Base-by-base conservation (phyloP, 1,140 invertebrate genomes). In the Schlechtendalia chinensis region DNA sequence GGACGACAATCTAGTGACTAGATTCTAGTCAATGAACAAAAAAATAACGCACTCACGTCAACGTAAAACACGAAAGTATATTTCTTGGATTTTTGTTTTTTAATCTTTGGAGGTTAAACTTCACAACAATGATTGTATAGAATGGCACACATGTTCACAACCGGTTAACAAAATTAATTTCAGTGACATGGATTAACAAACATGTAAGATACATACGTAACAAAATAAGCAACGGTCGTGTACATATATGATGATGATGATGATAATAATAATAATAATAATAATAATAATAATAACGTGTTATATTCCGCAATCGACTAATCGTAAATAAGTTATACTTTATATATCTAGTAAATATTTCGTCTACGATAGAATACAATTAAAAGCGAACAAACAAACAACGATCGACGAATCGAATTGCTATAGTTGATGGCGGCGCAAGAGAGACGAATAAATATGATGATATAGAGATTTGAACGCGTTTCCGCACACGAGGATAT, bases 21-120 rank as follows among this genome's bases (percentile, higher is more conserved):
- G n/a, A n/a, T n/a, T n/a, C n/a, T n/a, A n/a, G n/a, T n/a, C n/a
- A n/a, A n/a, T n/a, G n/a, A 39, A 39, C 3, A 39, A 39, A 39
- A 63, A 29, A 1, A 63, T 32, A 32, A 63, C 11, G 27, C 32
- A 16, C 16, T 10, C 1, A 19, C 2, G 8, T 61, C 47, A 79
- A 61, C 58, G 39, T 27, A 79, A 61, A 79, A 79, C 75, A 79
- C 61, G 75, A 63, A 79, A 79, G 75, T 79, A 79, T 79, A 79
- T 61, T 54, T 39, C 86, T 17, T 90, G 89, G 65, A 89, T 90
- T 59, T 91, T 58, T 17, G 59, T 59, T 50, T 74, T 74, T 75
- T 72, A 47, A 58, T 77, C 39, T 79, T 77, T 45, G 54, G 72
- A 54, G 75, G 56, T 79, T 61, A 79, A 59, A 79, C 17, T 63